Evolutionary conservation across 1,140 invertebrate genomes (phyloP), one percentile per base, ranked within the genome.

Genomic region (Lepidotrigona ventralis): DNA sequence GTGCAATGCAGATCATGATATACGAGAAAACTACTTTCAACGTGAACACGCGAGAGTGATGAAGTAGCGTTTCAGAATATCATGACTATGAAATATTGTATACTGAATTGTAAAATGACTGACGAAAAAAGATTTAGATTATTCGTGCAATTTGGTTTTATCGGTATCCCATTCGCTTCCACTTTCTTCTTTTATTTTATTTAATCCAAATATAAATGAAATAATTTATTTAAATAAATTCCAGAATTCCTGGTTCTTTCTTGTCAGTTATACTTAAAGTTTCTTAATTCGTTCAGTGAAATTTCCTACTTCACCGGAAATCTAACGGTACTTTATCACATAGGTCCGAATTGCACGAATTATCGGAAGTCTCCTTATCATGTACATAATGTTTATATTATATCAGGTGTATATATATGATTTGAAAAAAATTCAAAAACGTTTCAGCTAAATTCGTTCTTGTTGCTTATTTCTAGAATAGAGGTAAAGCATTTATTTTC

Each of bases 351-450:
- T 70, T 77, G 54, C 54, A 53, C 46, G 66, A 78, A 60, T 46
- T 46, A 82, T 70, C 39, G 60, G 21, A 46, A 53, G 12, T 60
- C 73, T 68, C 21, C 6, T 26, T 15, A 53, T 19, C 17, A 29
- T 82, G 81, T 82, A 82, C 54, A 82, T 82, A 82, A 82, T 82
- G 81, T 82, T 82, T 82, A 82, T 76, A 82, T 76, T 82, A 66
- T 51, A 69, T 29, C 69, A 66, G 54, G 29, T 64, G 21, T 69
- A 75, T 46, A 70, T 70, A 82, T 46, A 70, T 70, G 78, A 76
- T 60, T 82, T 26, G 8, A 66, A 26, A 63, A 39, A 21, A 69
- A n/a, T n/a, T n/a, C 39, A 51, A n/a, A n/a, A n/a, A 76, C 60
- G 51, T 82, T 82, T 77, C 19, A 33, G 21, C n/a, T 74, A 54